phyloP scores from a whole-genome alignment of 2,888 invertebrate genomes.

The Cylloceria caligata region DNA sequence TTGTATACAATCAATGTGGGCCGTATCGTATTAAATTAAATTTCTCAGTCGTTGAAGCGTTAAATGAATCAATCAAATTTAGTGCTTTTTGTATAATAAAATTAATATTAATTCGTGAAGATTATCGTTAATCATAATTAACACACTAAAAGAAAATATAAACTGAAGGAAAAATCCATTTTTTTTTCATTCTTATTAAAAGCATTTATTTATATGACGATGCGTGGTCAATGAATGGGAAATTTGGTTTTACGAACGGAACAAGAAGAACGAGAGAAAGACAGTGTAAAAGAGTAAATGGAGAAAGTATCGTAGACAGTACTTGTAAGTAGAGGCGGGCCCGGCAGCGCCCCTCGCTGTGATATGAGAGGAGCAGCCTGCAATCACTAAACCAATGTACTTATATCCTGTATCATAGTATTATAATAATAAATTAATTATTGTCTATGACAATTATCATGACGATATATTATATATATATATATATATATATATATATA shows the following conservation, averaged over 20 bases:
- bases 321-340: slow-evolving; percentile 82
- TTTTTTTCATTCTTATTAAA: not conserved
- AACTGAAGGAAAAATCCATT: not conserved
- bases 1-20: slow-evolving; percentile 72
- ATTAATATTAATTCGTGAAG: not conserved
- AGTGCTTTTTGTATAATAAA: slow-evolving; percentile 9
- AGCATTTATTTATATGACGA: not conserved
- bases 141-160: not conserved
- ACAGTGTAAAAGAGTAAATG: slow-evolving; percentile 30
- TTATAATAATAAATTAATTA: slow-evolving; percentile 79
- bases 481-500: too few species aligned
- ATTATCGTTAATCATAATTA: not conserved
- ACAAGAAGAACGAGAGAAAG: slow-evolving; percentile 55
- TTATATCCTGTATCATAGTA: slow-evolving; percentile 84
- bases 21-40: slow-evolving; percentile 25
- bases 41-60: slow-evolving; percentile 35
- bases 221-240: slow-evolving; percentile 15
- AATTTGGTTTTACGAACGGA: slow-evolving; percentile 38
- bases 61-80: not conserved
- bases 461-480: slow-evolving; percentile 38
- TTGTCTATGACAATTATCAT: slow-evolving; percentile 73
- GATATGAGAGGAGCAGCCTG: slow-evolving; percentile 85
- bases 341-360: slow-evolving; percentile 85
- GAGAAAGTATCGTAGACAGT: slow-evolving; percentile 62
- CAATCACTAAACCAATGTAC: slow-evolving; percentile 85